Evolutionary conservation across 2,888 invertebrate genomes (phyloP).

Genomic region (Cenopis cana): DNA sequence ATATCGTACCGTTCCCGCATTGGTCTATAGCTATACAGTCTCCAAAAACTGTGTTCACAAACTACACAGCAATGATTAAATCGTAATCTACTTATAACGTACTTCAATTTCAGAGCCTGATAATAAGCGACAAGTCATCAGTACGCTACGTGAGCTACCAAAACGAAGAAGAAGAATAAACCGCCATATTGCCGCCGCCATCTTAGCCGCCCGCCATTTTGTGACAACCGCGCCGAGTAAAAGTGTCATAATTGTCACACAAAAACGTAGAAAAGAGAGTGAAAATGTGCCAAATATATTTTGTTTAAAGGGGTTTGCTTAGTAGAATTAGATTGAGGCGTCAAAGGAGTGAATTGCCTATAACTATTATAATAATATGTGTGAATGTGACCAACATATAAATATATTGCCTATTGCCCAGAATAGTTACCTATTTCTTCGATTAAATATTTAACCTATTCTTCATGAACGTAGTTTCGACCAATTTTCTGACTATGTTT

Average conservation of each 20-base stretch:
- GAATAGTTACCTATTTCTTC: slow-evolving; percentile 51
- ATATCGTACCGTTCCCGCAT: too few relatives aligned
- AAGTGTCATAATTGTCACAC: slow-evolving; percentile 48
- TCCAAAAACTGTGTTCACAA: too few relatives aligned
- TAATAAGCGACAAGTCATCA: slow-evolving; percentile 96
- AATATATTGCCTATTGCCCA: slow-evolving; percentile 54
- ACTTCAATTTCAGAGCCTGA: slow-evolving; percentile 88
- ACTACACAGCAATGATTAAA: too few relatives aligned
- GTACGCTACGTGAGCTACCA: slow-evolving; percentile 98
- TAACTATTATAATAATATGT: too few relatives aligned
- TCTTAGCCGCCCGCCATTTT: slow-evolving; percentile 61
- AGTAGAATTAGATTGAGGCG: slow-evolving; percentile 43
- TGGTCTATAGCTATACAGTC: too few relatives aligned
- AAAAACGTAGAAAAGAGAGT: slow-evolving; percentile 38
- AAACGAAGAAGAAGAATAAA: slow-evolving; percentile 93
- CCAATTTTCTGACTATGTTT: slow-evolving; percentile 53
- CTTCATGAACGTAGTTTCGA: slow-evolving; percentile 51
- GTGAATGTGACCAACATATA: slow-evolving; percentile 45
- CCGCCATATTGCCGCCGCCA: slow-evolving; percentile 50
- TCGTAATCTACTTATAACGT: too few relatives aligned
- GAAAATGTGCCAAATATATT: slow-evolving; percentile 36
- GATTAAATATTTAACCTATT: slow-evolving; percentile 54
- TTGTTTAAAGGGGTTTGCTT: slow-evolving; percentile 36
- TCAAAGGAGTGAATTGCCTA: slow-evolving; percentile 48
- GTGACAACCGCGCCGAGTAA: slow-evolving; percentile 53